Base-by-base conservation (phyloP, 2,888 invertebrate species). In the Saturnia japonica region DNA sequence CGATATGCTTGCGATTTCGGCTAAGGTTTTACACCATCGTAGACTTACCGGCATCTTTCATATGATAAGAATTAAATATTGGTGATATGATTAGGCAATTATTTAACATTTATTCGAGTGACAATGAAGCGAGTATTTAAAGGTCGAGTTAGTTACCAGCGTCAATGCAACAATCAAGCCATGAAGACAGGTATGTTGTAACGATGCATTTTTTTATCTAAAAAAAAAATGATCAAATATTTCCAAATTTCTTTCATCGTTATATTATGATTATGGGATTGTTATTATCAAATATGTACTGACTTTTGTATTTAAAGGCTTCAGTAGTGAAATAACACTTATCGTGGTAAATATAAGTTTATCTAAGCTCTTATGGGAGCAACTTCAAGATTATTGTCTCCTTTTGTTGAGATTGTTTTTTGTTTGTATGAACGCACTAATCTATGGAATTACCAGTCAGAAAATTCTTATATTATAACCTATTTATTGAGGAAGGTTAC, bases 11-110 rank as follows among this genome's bases (percentile, higher is more conserved):
- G 75, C 73, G 72, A 70, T 74, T 74, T 74, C 72, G 76, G 74
- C 75, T 78, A 79, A 79, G 76, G 77, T 77, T 76, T 78, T 75
- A 77, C 72, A 78, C 73, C 72, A 68, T 75, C 70, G 79, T 76
- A 85, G 85, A 85, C 84, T 77, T 71, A 47, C 67, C 73, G 85
- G 82, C 85, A 76, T 70, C 81, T 72, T 72, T 70, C 70, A 71
- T 72, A 9, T 51, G 64, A 22, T 40, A 40, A n/a, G n/a, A n/a
- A n/a, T n/a, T 19, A 42, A 25, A 19, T 47, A n/a, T n/a, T 73
- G 70, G 64, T 45, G 25, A 60, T 25, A 25, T 25, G 14, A 2
- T 19, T 16, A 51, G 47, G 19, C 47, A 19, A 51, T 11, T 54
- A 22, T 54, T 22, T 22, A 22, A 51, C n/a, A 22, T 22, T 54